These are phyloP conservation scores for Limnodromus scolopaceus DNA, from an alignment of 2,797 vertebrate genomes.

Conservation along the genomic window DNA sequence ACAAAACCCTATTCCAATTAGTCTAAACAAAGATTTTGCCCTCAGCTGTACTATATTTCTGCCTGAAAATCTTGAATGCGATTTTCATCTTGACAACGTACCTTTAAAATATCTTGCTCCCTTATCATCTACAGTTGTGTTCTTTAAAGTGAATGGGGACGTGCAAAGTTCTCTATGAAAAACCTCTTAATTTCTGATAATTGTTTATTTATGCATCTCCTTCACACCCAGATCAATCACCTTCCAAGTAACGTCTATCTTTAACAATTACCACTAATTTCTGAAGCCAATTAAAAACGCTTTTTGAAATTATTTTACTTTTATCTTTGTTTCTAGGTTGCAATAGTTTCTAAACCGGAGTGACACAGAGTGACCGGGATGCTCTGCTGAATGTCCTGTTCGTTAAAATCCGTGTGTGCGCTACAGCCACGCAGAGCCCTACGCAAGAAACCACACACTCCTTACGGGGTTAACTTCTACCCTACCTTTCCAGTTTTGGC, in stretches of 20 bases:
- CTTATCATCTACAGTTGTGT: neutral
- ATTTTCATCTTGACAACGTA: neutral
- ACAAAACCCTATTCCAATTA: neutral
- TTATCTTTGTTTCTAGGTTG: neutral
- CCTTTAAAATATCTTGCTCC: neutral
- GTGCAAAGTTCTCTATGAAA: neutral
- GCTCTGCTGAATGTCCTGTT: neutral
- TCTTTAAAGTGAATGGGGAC: neutral
- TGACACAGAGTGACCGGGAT: neutral
- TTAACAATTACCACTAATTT: neutral
- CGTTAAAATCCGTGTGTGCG: neutral
- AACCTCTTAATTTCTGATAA: neutral
- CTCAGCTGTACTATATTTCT: neutral
- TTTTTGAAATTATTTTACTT: neutral
- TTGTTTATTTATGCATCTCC: neutral
- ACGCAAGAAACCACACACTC: neutral
- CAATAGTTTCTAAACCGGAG: neutral
- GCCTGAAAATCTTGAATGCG: neutral
- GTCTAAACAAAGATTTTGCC: neutral
- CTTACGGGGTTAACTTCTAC: neutral
- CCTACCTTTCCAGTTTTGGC: neutral
- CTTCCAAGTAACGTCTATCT: neutral
- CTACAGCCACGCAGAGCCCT: neutral
- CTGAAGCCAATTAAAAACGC: neutral
- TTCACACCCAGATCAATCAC: neutral